Conservation (phyloP, 2,113 vertebrate genomes). For the Lontra canadensis region DNA sequence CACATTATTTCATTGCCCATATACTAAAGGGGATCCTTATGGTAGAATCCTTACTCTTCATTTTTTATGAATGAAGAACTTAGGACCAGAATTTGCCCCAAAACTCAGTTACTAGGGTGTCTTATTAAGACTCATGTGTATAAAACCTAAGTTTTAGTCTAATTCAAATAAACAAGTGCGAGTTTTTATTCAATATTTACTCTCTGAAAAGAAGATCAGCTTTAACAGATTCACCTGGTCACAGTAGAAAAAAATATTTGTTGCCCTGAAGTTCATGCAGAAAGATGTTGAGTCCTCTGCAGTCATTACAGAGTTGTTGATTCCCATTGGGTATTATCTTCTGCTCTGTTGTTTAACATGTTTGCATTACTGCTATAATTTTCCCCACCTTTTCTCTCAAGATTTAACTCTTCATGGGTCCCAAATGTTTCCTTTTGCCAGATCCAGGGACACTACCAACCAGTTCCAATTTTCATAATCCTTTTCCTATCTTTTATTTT, state of each 20-base stretch:
- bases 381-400: background rate
- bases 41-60: background rate
- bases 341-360: background rate
- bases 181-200: background rate
- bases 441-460: background rate
- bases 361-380: background rate
- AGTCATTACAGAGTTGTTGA: background rate
- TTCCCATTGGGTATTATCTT: background rate
- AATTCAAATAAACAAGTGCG: background rate
- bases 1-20: background rate
- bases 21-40: background rate
- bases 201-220: background rate
- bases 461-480: background rate
- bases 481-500: background rate
- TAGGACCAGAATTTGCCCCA: rapidly evolving
- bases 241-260: background rate
- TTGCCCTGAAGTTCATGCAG: background rate
- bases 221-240: background rate
- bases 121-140: background rate
- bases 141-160: background rate
- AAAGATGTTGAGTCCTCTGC: background rate
- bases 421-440: background rate
- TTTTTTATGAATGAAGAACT: background rate
- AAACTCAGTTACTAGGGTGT: background rate
- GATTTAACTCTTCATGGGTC: background rate